These are phyloP conservation scores for Philereme transversata DNA, from an alignment of 2,888 invertebrate genomes.

Conservation along the genomic window DNA sequence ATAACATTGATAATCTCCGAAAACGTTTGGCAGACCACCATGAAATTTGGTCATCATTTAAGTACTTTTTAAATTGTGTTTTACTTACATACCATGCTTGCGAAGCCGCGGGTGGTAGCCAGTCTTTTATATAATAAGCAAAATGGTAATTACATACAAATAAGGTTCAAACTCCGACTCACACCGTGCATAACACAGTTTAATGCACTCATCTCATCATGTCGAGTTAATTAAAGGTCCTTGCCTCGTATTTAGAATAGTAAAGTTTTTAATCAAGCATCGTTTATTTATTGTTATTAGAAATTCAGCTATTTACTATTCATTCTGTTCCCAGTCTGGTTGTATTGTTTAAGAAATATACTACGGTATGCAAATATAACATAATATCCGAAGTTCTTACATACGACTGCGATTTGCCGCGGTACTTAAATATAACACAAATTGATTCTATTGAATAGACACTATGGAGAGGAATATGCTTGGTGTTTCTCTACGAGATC, in stretches of 20 bases:
- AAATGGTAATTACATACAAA: not conserved
- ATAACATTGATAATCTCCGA: no score
- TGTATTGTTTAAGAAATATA: slow-evolving; percentile 61
- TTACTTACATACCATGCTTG: no score
- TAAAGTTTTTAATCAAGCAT: slow-evolving; percentile 61
- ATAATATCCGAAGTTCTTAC: slow-evolving; percentile 44
- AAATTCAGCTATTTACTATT: slow-evolving; percentile 56
- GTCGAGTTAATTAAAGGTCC: slow-evolving; percentile 31
- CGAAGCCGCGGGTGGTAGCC: no score
- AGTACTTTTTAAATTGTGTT: no score
- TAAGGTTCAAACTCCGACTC: slow-evolving; percentile 18
- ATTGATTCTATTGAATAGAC: not conserved
- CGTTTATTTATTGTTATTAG: slow-evolving; percentile 59
- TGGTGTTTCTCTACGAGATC: no score
- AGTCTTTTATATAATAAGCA: no score
- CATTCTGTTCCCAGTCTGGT: slow-evolving; percentile 56
- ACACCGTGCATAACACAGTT: slow-evolving; percentile 21
- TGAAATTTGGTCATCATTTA: no score
- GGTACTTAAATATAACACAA: not conserved
- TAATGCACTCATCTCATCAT: slow-evolving; percentile 36
- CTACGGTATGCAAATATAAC: slow-evolving; percentile 63
- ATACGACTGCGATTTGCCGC: slow-evolving; percentile 7
- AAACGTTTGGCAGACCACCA: no score
- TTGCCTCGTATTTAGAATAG: slow-evolving; percentile 26
- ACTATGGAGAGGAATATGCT: no score